Evolutionary conservation across 2,113 vertebrate genomes (phyloP).

Genomic region (Phyllostomus hastatus): DNA sequence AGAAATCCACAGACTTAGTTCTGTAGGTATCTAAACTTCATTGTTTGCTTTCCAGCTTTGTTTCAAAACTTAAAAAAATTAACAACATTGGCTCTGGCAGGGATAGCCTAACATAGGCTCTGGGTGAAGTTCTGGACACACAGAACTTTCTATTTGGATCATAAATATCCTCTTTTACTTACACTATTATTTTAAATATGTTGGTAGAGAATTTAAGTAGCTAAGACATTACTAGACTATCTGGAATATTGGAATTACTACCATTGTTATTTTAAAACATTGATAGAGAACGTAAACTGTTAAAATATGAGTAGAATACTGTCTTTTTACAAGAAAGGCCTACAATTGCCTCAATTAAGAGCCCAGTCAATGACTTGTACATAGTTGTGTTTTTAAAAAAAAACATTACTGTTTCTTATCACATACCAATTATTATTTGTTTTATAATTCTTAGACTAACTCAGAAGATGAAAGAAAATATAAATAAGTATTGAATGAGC

Average conservation of each 20-base stretch:
- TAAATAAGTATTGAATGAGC: background rate
- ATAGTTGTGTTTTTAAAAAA: background rate
- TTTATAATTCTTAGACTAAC: slow-evolving; percentile 12
- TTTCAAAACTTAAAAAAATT: background rate
- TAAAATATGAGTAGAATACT: background rate
- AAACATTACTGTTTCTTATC: background rate
- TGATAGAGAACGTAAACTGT: background rate
- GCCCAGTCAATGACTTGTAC: background rate
- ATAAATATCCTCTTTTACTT: background rate
- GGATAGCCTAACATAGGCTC: background rate
- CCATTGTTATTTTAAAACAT: background rate
- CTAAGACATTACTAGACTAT: background rate
- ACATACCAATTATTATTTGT: background rate
- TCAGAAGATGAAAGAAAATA: background rate
- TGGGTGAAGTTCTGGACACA: background rate
- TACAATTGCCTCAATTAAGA: background rate
- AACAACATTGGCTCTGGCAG: background rate
- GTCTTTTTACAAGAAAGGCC: background rate
- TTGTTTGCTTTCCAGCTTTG: slow-evolving; percentile 1
- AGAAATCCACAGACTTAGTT: slow-evolving; percentile 87
- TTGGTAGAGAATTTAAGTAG: background rate
- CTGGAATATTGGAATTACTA: background rate
- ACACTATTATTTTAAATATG: background rate
- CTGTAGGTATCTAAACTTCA: slow-evolving; percentile 87
- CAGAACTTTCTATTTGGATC: background rate